Percentiles rank a stretch among this genome's conserved stretches.
Evolutionary conservation across 2,797 vertebrate genomes (phyloP).

Genomic region (Hirundo rustica): DNA sequence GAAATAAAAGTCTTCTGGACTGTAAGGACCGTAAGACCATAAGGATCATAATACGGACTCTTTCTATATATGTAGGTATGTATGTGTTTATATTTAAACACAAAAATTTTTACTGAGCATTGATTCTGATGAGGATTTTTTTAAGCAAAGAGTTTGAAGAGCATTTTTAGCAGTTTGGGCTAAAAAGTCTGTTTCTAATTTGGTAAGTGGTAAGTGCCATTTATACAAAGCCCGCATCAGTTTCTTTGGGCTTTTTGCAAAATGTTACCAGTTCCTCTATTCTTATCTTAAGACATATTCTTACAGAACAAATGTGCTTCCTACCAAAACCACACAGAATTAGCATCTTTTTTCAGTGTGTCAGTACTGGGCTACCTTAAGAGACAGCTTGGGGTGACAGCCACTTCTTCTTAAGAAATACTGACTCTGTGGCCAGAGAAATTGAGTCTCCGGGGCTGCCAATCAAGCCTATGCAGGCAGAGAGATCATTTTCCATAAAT

Average conservation of each 20-base stretch:
- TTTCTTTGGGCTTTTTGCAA: background rate
- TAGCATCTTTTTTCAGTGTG: background rate
- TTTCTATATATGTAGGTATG: no score
- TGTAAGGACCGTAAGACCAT: background rate
- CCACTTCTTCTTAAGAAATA: background rate
- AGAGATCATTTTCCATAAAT: background rate
- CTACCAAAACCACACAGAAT: background rate
- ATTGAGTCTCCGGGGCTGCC: background rate
- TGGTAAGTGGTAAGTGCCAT: background rate
- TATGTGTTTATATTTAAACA: background rate
- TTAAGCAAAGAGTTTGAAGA: background rate
- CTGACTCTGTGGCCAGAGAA: background rate
- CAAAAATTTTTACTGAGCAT: background rate
- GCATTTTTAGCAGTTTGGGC: background rate
- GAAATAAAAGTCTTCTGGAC: background rate
- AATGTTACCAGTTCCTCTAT: background rate
- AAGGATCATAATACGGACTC: background rate
- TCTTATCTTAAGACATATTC: background rate
- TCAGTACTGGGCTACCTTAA: background rate
- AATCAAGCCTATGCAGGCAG: background rate
- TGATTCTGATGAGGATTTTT: background rate
- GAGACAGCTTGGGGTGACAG: background rate
- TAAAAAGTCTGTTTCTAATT: conserved; percentile 19
- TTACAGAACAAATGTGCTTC: background rate
- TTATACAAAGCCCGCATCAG: background rate